Percentiles rank a stretch among this genome's conserved stretches.
phyloP scores from a whole-genome alignment of 2,797 vertebrate species.

The Anguilla megastoma region DNA sequence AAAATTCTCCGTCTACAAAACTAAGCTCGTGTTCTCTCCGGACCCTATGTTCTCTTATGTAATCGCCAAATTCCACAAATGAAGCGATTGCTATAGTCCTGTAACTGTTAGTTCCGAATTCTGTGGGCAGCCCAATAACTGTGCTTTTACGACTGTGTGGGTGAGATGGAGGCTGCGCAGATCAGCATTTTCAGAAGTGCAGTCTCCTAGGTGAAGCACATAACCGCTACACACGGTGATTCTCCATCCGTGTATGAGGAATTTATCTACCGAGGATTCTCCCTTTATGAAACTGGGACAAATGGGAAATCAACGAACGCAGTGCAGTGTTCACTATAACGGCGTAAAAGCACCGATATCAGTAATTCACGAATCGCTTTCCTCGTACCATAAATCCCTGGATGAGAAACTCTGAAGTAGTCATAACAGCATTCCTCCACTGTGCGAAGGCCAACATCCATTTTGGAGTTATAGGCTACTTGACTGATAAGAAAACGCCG shows the following conservation, averaged over 20 bases:
- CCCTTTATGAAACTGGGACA: not conserved
- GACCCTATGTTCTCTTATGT: not conserved
- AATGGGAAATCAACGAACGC: not conserved
- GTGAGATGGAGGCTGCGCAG: not conserved
- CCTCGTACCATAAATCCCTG: not conserved
- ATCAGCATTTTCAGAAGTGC: not conserved
- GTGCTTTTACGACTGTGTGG: not conserved
- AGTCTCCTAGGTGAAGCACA: not conserved
- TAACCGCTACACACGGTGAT: not conserved
- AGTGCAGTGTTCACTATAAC: not conserved
- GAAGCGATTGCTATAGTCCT: not conserved
- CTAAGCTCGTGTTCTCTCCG: not conserved
- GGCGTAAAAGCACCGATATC: not conserved
- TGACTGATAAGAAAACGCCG: not conserved
- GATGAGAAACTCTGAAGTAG: not conserved
- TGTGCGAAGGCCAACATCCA: not conserved
- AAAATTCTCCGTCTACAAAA: not conserved
- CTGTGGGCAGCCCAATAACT: not conserved
- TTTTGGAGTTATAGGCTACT: not conserved
- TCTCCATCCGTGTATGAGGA: not conserved
- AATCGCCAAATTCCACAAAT: not conserved
- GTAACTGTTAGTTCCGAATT: not conserved
- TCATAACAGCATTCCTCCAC: not conserved
- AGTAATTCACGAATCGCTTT: not conserved
- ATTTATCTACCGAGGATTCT: not conserved